phyloP scores from a whole-genome alignment of 2,888 invertebrate genomes.

The Drosophila ezoana region DNA sequence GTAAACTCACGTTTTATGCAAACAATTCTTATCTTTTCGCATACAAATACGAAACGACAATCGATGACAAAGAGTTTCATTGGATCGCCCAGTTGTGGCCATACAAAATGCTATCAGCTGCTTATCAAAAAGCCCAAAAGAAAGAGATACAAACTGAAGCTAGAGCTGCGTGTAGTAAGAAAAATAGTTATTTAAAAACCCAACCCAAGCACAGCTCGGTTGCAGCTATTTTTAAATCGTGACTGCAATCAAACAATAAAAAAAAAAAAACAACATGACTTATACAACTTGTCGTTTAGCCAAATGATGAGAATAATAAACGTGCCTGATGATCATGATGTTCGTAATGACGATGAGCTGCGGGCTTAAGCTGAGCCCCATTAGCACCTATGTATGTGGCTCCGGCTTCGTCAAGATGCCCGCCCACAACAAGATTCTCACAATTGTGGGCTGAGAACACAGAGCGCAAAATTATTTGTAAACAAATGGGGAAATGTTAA shows the following conservation, averaged over 20 bases:
- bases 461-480: conserved; percentile 46
- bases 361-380: conserved; percentile 46
- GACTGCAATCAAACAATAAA: conserved; percentile 32
- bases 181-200: conserved; percentile 8
- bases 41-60: conserved; percentile 12
- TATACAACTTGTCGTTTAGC: conserved; percentile 58
- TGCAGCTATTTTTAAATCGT: conserved; percentile 53
- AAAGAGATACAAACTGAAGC: background rate
- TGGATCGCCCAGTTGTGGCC: background rate
- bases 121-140: conserved; percentile 6
- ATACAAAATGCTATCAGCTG: conserved; percentile 14
- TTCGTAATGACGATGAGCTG: conserved; percentile 24
- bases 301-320: conserved; percentile 47
- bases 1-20: conserved; percentile 61
- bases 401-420: background rate
- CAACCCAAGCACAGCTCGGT: conserved; percentile 19
- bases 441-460: conserved; percentile 33
- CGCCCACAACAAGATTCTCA: conserved; percentile 44
- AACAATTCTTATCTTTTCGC: conserved; percentile 59
- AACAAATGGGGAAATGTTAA: conserved; percentile 57
- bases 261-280: conserved; percentile 15
- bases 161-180: background rate
- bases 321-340: conserved; percentile 16
- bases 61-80: conserved; percentile 47
- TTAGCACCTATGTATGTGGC: conserved; percentile 52